phyloP scores from a whole-genome alignment of 2,797 vertebrate genomes.

The Alca torda region DNA sequence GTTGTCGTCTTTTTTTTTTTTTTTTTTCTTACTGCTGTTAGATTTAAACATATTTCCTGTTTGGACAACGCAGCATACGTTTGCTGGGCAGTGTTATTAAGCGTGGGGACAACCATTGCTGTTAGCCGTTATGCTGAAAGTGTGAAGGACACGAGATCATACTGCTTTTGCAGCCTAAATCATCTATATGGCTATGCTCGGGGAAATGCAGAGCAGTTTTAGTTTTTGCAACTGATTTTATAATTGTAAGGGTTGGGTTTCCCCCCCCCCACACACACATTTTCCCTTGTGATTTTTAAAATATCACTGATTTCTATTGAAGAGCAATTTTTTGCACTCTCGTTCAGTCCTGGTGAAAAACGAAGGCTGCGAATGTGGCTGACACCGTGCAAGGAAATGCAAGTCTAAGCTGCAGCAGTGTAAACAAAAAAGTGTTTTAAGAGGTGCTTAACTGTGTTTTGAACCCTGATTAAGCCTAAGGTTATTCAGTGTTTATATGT shows the following conservation, averaged over 20 bases:
- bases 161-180: neutral
- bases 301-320: neutral
- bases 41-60: neutral
- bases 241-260: neutral
- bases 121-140: neutral
- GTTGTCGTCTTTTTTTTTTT: neutral
- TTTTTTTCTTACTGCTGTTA: neutral
- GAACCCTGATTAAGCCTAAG: constrained; percentile 55
- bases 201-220: neutral
- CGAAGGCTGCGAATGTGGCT: neutral
- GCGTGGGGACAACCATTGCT: neutral
- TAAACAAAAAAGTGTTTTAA: constrained; percentile 68
- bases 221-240: neutral
- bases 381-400: constrained; percentile 31
- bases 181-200: neutral
- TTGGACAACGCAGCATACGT: neutral
- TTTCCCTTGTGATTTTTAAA: neutral
- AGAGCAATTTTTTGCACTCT: neutral
- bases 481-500: constrained; percentile 65
- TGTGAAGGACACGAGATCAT: constrained; percentile 8
- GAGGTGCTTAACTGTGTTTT: constrained; percentile 61
- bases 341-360: neutral
- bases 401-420: constrained; percentile 34
- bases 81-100: neutral
- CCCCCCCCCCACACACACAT: accelerated